phyloP scores from a whole-genome alignment of 1,140 invertebrate species.

The Bactericera cockerelli region DNA sequence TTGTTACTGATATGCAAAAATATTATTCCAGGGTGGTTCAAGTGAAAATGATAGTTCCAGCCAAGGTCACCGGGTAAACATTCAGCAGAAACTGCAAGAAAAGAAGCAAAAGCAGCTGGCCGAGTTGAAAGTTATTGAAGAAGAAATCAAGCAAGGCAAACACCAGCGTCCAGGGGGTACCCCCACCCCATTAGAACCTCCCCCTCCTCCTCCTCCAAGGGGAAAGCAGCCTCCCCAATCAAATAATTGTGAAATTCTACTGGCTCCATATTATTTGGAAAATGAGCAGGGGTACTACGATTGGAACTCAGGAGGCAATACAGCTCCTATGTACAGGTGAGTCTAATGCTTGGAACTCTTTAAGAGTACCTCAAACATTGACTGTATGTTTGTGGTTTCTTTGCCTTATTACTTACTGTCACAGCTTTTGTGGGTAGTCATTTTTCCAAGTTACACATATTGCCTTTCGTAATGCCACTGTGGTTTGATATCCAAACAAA shows the following conservation, averaged over 20 bases:
- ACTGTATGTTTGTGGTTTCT: no score
- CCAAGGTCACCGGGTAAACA: slow-evolving; percentile 60
- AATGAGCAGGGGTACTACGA: slow-evolving; percentile 24
- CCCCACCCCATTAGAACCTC: slow-evolving; percentile 25
- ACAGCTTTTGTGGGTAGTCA: no score
- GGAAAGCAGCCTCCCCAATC: slow-evolving; percentile 29
- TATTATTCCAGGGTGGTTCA: slow-evolving; percentile 40
- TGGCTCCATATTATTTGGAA: slow-evolving; percentile 50
- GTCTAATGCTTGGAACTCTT: no score
- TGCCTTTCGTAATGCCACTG: no score
- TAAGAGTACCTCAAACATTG: no score
- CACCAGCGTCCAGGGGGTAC: slow-evolving; percentile 36
- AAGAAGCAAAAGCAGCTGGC: slow-evolving; percentile 77
- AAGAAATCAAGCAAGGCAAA: slow-evolving; percentile 74
- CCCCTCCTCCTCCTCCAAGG: slow-evolving; percentile 21
- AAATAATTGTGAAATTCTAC: slow-evolving; percentile 57
- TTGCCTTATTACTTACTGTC: no score
- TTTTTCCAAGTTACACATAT: no score
- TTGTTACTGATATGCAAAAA: no score
- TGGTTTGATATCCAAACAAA: no score
- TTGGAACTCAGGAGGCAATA: slow-evolving; percentile 10
- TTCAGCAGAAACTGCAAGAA: slow-evolving; percentile 71
- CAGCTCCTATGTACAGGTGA: slow-evolving; percentile 22
- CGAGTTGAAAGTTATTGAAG: slow-evolving; percentile 58
- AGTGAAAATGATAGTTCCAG: slow-evolving; percentile 56